phyloP scores from a whole-genome alignment of 2,888 invertebrate species.

The Orchesellides sinensis region DNA sequence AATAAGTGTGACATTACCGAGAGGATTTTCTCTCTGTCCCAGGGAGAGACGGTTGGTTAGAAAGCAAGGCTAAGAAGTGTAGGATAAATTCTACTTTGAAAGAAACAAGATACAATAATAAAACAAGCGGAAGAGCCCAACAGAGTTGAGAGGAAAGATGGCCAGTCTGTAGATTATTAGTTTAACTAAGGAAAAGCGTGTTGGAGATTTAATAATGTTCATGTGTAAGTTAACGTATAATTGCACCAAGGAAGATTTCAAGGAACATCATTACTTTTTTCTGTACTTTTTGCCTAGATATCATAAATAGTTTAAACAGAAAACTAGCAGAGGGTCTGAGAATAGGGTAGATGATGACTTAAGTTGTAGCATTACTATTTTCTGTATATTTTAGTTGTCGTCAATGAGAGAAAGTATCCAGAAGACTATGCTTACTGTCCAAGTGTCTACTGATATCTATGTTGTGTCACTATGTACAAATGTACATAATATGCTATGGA shows the following conservation, averaged over 20 bases:
- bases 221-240: constrained; percentile 1
- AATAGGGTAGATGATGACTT: constrained; percentile 29
- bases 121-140: background rate
- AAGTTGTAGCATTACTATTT: constrained; percentile 51
- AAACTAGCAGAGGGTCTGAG: too few species aligned
- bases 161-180: constrained; percentile 25
- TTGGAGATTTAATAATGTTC: constrained; percentile 1
- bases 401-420: constrained; percentile 47
- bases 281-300: background rate
- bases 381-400: constrained; percentile 55
- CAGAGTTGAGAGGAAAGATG: constrained; percentile 22
- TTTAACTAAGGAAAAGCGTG: constrained; percentile 9
- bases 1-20: constrained; percentile 72
- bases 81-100: constrained; percentile 30
- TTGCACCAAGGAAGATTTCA: background rate
- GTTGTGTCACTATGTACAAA: background rate
- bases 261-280: background rate
- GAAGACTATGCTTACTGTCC: background rate
- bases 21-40: constrained; percentile 17
- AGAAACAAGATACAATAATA: background rate
- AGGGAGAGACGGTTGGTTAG: background rate
- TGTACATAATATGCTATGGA: background rate
- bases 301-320: too few species aligned
- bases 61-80: constrained; percentile 2
- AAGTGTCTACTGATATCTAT: background rate